Percentiles rank a stretch among this genome's conserved stretches.
Conservation (phyloP, 1,140 invertebrate species). For the Sarcophaga bullata region DNA sequence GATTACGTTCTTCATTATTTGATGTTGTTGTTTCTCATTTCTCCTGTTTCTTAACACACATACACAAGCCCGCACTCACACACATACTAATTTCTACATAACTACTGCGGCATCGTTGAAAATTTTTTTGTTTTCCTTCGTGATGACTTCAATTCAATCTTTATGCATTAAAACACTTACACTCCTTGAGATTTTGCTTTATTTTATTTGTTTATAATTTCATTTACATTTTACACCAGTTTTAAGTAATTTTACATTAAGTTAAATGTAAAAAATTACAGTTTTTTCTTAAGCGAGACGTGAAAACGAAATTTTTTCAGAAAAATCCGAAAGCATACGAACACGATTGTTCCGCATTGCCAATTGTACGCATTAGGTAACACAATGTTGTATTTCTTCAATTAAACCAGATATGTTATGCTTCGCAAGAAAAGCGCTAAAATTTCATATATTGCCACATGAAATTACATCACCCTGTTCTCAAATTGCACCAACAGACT, state of each 20-base stretch:
- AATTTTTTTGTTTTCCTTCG: conserved; percentile 29
- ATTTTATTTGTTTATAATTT: not conserved
- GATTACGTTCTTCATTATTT: conserved; percentile 33
- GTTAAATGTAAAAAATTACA: conserved; percentile 39
- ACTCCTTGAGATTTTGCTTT: not conserved
- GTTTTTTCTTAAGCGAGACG: conserved; percentile 41
- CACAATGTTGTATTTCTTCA: conserved; percentile 16
- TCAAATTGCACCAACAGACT: too few relatives aligned
- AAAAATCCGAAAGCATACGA: conserved; percentile 44
- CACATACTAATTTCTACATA: conserved; percentile 35
- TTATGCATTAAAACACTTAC: conserved; percentile 31
- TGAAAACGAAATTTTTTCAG: conserved; percentile 45
- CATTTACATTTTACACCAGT: not conserved
- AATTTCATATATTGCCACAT: too few relatives aligned
- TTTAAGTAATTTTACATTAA: not conserved
- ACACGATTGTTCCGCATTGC: conserved; percentile 24
- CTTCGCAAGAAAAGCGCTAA: not conserved
- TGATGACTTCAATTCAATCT: conserved; percentile 41
- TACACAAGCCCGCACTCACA: conserved; percentile 22
- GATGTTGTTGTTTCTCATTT: not conserved
- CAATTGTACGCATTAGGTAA: conserved; percentile 24
- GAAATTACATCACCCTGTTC: too few relatives aligned
- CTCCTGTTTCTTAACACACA: conserved; percentile 30
- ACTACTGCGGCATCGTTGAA: conserved; percentile 44
- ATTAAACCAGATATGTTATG: not conserved